Evolutionary conservation across 1,140 invertebrate species (phyloP).

Genomic region (Drosophila mauritiana): DNA sequence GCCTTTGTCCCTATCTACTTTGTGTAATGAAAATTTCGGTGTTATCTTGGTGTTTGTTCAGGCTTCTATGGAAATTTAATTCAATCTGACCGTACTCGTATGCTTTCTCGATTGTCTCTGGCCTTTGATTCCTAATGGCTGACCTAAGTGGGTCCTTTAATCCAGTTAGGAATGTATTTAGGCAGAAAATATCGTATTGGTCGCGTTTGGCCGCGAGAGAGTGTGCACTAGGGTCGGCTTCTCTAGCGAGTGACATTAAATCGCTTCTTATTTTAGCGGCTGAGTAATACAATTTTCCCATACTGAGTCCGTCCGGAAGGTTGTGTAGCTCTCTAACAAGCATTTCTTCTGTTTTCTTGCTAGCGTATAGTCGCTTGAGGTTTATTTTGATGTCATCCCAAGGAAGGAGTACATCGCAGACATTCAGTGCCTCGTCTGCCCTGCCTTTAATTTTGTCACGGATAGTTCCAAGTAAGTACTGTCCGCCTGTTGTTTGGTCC

Average conservation of each 20-base stretch:
- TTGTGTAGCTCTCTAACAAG: too few relatives aligned
- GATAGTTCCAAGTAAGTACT: conserved; percentile 2
- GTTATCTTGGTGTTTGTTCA: too few relatives aligned
- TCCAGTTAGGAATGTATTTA: conserved; percentile 23
- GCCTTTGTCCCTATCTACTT: too few relatives aligned
- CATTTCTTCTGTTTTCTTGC: neutral
- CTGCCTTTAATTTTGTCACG: conserved; percentile 1
- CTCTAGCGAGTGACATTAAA: neutral
- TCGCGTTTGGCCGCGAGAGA: neutral
- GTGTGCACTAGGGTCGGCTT: neutral
- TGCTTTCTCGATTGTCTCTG: too few relatives aligned
- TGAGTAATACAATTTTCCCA: too few relatives aligned
- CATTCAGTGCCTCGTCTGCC: neutral
- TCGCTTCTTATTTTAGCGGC: neutral
- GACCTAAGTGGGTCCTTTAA: conserved; percentile 1
- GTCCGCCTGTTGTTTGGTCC: neutral
- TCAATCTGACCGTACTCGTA: too few relatives aligned
- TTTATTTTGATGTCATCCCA: neutral
- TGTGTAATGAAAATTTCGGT: too few relatives aligned
- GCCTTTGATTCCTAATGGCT: too few relatives aligned
- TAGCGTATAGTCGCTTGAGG: neutral
- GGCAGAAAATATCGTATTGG: conserved; percentile 1
- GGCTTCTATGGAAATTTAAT: too few relatives aligned
- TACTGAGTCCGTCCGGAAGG: too few relatives aligned
- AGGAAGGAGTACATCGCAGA: neutral